phyloP scores from a whole-genome alignment of 2,888 invertebrate genomes.

The Drosophila quinaria region DNA sequence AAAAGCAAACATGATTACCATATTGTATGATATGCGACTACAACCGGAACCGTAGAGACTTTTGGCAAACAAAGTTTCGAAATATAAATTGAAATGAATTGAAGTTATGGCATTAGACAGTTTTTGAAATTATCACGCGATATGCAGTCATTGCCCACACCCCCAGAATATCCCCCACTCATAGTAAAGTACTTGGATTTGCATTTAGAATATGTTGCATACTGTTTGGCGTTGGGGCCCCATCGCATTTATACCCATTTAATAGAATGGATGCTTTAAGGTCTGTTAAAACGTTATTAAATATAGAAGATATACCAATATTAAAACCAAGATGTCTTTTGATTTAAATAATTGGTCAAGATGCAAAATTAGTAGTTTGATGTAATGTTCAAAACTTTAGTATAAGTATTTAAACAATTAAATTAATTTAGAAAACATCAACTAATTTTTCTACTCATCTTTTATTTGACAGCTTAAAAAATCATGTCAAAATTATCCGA shows the following conservation, averaged over 20 bases:
- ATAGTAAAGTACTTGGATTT: constrained; percentile 64
- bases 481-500: no score
- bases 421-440: no score
- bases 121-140: constrained; percentile 79
- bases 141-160: constrained; percentile 67
- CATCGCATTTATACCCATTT: not conserved
- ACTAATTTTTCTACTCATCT: no score
- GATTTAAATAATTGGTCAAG: no score
- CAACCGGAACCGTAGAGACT: constrained; percentile 50
- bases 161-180: not conserved
- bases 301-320: not conserved
- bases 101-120: constrained; percentile 79
- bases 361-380: no score
- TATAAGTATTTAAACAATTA: no score
- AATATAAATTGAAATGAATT: constrained; percentile 82
- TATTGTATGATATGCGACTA: constrained; percentile 73
- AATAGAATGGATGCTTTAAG: not conserved
- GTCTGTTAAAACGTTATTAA: not conserved
- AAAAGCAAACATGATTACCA: constrained; percentile 71
- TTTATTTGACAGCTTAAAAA: no score
- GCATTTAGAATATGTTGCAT: constrained; percentile 80
- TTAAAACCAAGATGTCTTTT: not conserved
- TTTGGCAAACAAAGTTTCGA: constrained; percentile 65
- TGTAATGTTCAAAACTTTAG: no score
- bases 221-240: constrained; percentile 35